phyloP scores from a whole-genome alignment of 2,888 invertebrate genomes.

The Diplazon laetatorius region DNA sequence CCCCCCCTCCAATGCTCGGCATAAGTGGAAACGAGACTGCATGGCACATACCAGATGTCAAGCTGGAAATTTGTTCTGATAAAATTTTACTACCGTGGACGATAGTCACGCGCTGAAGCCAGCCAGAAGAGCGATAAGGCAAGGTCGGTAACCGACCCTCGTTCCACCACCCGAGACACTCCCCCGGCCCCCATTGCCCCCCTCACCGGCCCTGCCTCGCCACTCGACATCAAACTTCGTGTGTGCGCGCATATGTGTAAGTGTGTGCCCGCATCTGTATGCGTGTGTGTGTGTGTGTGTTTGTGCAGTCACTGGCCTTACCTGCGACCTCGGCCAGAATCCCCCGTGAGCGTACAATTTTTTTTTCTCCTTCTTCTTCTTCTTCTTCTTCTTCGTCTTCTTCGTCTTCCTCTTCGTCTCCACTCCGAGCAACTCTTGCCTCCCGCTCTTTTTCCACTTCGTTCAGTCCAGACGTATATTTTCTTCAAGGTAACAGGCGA shows the following conservation, averaged over 20 bases:
- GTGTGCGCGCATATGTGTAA: background rate
- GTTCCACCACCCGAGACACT: conserved; percentile 53
- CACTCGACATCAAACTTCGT: conserved; percentile 3
- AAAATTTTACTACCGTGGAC: conserved; percentile 71
- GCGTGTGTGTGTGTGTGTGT: conserved; percentile 7
- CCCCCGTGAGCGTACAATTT: conserved; percentile 46
- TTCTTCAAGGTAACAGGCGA: conserved; percentile 44
- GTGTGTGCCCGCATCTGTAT: too few relatives aligned
- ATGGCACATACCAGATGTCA: conserved; percentile 66
- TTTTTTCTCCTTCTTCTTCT: conserved; percentile 13
- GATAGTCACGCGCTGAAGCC: conserved; percentile 72
- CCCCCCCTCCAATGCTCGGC: too few relatives aligned
- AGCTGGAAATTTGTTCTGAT: conserved; percentile 70
- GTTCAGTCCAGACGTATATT: conserved; percentile 37
- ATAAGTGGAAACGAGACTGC: conserved; percentile 41
- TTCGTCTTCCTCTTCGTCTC: conserved; percentile 55
- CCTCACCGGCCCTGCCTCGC: conserved; percentile 29
- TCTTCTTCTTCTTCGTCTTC: too few relatives aligned
- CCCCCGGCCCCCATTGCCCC: conserved; percentile 9
- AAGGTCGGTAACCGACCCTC: conserved; percentile 73
- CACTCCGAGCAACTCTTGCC: conserved; percentile 53
- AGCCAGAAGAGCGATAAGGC: conserved; percentile 68
- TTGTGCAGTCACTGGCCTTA: conserved; percentile 62
- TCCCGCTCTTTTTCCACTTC: conserved; percentile 50
- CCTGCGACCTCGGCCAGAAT: conserved; percentile 59